Evolutionary conservation across 2,888 invertebrate species (phyloP).

Genomic region (Lasioglossum malachurum): DNA sequence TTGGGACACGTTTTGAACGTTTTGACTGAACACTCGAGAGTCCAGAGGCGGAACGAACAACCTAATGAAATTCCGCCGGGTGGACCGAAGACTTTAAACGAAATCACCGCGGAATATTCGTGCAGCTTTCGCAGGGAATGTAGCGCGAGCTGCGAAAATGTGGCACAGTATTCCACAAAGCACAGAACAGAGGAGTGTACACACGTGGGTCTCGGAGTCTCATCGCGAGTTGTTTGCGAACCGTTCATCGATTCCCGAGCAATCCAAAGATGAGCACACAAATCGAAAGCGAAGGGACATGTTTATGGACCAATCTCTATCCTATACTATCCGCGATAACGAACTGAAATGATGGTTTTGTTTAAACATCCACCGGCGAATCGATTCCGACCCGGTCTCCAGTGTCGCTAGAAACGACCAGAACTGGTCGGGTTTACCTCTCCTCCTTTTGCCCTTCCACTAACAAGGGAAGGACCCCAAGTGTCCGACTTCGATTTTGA

Average conservation of each 20-base stretch:
- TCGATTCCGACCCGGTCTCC: not conserved
- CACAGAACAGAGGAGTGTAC: not conserved
- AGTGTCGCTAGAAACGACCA: no score
- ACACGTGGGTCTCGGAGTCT: not conserved
- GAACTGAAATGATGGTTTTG: not conserved
- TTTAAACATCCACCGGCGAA: not conserved
- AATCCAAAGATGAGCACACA: not conserved
- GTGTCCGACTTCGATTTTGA: no score
- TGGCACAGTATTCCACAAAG: not conserved
- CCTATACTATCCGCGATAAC: not conserved
- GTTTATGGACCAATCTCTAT: not conserved
- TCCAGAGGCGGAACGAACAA: not conserved
- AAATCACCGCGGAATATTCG: not conserved
- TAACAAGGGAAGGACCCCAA: no score
- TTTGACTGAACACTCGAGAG: not conserved
- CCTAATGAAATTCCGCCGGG: not conserved
- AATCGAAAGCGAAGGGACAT: not conserved
- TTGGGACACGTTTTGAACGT: no score
- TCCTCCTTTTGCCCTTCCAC: no score
- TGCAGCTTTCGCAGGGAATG: not conserved
- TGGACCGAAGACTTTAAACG: not conserved
- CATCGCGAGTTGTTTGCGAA: conserved; percentile 3
- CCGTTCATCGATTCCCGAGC: not conserved
- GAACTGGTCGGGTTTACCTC: no score
- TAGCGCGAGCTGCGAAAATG: not conserved